Conservation (phyloP, 2,888 invertebrate species). For the Acronicta alni region DNA sequence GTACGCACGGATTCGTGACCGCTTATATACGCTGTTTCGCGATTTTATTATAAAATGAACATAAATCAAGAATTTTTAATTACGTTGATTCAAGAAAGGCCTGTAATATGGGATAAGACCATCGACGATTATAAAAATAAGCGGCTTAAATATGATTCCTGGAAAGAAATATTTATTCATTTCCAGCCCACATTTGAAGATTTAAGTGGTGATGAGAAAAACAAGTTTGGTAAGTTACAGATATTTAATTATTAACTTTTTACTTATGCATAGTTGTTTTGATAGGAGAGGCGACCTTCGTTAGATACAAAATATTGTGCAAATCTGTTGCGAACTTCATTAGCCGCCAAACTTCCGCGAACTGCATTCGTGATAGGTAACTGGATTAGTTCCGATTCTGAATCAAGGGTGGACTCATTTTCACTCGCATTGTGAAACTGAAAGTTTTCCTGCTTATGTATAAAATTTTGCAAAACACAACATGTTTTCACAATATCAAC, state of each 20-base stretch:
- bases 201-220: slow-evolving; percentile 51
- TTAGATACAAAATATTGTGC: slow-evolving; percentile 54
- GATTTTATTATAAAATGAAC: slow-evolving; percentile 48
- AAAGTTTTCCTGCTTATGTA: slow-evolving; percentile 19
- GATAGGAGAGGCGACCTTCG: slow-evolving; percentile 52
- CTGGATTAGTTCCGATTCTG: slow-evolving; percentile 54
- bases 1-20: slow-evolving; percentile 36
- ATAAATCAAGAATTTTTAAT: slow-evolving; percentile 51
- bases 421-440: slow-evolving; percentile 46
- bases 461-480: slow-evolving; percentile 41
- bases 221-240: slow-evolving; percentile 51
- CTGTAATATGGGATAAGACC: slow-evolving; percentile 47
- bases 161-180: slow-evolving; percentile 48
- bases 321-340: slow-evolving; percentile 54
- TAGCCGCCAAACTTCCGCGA: slow-evolving; percentile 53
- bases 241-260: slow-evolving; percentile 40
- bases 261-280: slow-evolving; percentile 51
- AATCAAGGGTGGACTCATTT: slow-evolving; percentile 50
- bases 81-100: slow-evolving; percentile 45
- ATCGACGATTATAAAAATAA: slow-evolving; percentile 52
- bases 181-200: slow-evolving; percentile 36
- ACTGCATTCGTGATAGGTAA: slow-evolving; percentile 52
- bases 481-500: slow-evolving; percentile 45
- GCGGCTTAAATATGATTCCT: slow-evolving; percentile 50
- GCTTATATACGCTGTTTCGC: slow-evolving; percentile 39